Evolutionary conservation across 2,888 invertebrate genomes (phyloP).

Genomic region (Gari tellinella): DNA sequence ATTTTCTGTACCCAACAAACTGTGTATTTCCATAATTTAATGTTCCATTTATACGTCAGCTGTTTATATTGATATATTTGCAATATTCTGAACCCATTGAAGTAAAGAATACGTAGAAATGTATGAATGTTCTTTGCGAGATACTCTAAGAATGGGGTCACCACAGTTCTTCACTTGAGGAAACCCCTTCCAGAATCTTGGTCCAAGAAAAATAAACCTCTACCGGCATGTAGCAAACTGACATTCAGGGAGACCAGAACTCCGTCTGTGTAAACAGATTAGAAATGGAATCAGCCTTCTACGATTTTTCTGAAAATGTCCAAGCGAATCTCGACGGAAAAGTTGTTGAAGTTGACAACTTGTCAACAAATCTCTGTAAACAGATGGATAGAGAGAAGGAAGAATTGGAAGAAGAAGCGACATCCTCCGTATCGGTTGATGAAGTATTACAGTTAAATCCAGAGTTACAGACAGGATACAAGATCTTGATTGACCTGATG

Average conservation of each 20-base stretch:
- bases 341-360: slow-evolving; percentile 58
- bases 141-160: slow-evolving; percentile 40
- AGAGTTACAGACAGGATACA: slow-evolving; percentile 81
- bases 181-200: slow-evolving; percentile 47
- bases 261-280: too few relatives aligned
- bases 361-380: slow-evolving; percentile 55
- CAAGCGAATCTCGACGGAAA: slow-evolving; percentile 1
- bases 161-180: slow-evolving; percentile 42
- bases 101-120: background rate
- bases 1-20: background rate
- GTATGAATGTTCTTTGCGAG: slow-evolving; percentile 5
- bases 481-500: slow-evolving; percentile 84
- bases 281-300: background rate
- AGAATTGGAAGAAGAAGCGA: slow-evolving; percentile 43
- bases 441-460: slow-evolving; percentile 58
- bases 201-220: slow-evolving; percentile 14
- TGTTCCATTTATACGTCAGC: background rate
- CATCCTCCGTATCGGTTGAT: slow-evolving; percentile 15
- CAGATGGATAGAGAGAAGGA: slow-evolving; percentile 49
- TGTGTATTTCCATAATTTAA: background rate
- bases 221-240: slow-evolving; percentile 26
- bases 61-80: slow-evolving; percentile 1
- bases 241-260: background rate
- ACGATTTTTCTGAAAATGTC: background rate
- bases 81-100: background rate